These are phyloP conservation scores for Aphaenogaster rudis DNA, from an alignment of 1,140 invertebrate species.

Conservation along the genomic window DNA sequence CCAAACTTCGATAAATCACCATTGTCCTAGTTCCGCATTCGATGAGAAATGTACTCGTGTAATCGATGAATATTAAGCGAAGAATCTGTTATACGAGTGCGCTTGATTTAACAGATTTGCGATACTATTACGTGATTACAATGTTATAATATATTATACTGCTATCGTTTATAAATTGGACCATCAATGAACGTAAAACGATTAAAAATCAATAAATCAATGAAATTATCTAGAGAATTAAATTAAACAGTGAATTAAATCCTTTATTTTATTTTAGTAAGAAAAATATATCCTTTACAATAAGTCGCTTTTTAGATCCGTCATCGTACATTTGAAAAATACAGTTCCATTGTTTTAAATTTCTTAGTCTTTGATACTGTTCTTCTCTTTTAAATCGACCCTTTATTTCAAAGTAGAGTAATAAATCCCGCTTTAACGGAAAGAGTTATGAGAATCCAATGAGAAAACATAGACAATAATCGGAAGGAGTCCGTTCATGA, in stretches of 20 bases:
- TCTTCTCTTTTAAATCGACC: not conserved
- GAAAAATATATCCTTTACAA: not conserved
- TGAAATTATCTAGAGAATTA: not conserved
- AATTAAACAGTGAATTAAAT: conserved; percentile 19
- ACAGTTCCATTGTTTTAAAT: conserved; percentile 1
- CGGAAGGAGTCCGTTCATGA: conserved; percentile 20
- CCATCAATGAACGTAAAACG: not conserved
- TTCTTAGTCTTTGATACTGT: not conserved
- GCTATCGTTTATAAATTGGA: not conserved
- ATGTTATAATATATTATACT: not conserved
- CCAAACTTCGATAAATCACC: conserved; percentile 15
- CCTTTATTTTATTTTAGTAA: conserved; percentile 4
- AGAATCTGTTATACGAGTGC: not conserved
- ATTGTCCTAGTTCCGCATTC: not conserved
- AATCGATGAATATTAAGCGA: conserved; percentile 17
- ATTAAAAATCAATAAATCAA: not conserved
- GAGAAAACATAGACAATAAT: conserved; percentile 43
- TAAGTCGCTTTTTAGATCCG: not conserved
- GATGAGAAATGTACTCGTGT: conserved; percentile 15
- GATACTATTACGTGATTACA: not conserved
- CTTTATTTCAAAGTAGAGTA: conserved; percentile 28
- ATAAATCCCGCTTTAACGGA: conserved; percentile 33
- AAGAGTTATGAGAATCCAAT: conserved; percentile 37
- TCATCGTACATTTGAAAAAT: not conserved
- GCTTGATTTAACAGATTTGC: not conserved